Conservation (phyloP, 2,113 vertebrate species). For the Pseudolaguvia tuberculata region DNA sequence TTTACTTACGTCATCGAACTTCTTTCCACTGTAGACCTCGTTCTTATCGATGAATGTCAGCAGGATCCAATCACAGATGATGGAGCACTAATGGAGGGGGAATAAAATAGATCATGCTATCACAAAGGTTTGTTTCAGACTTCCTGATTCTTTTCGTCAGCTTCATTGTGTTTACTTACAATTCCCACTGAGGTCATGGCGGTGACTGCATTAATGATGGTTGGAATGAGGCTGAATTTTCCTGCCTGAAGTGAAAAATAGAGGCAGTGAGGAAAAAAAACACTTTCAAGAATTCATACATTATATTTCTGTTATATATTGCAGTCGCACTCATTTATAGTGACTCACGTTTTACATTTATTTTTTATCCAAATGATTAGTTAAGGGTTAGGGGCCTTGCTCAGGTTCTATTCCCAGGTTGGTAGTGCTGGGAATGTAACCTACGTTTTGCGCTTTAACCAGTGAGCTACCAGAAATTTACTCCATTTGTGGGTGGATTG, state of each 20-base stretch:
- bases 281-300: too few species aligned
- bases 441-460: too few species aligned
- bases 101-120: neutral
- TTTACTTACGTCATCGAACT: slow-evolving; percentile 80
- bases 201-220: slow-evolving; percentile 84
- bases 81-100: slow-evolving; percentile 74
- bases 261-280: too few species aligned
- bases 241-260: slow-evolving; percentile 74
- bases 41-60: slow-evolving; percentile 88
- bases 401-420: too few species aligned
- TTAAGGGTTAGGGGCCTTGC: too few species aligned
- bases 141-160: neutral
- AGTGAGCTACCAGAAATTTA: too few species aligned
- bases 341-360: too few species aligned
- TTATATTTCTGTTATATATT: too few species aligned
- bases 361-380: too few species aligned
- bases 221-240: slow-evolving; percentile 86
- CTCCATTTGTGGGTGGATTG: too few species aligned
- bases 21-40: slow-evolving; percentile 80
- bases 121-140: neutral
- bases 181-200: slow-evolving; percentile 86
- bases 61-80: slow-evolving; percentile 91
- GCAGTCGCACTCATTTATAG: too few species aligned
- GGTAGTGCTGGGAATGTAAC: too few species aligned
- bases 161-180: slow-evolving; percentile 66